Conservation (phyloP, 2,797 vertebrate species). For the Eurystomus glaucurus region DNA sequence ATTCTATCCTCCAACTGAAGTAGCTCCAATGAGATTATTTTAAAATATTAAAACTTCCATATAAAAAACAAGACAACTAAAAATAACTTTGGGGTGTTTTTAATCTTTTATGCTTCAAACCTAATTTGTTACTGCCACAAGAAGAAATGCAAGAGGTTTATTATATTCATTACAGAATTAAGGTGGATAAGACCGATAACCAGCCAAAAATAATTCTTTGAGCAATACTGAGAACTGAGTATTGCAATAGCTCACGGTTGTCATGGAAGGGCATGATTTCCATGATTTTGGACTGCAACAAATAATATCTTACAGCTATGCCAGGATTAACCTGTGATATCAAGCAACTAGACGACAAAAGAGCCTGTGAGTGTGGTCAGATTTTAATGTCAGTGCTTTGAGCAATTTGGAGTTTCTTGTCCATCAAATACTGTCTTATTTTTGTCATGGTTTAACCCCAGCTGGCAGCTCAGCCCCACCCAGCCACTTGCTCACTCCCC, state of each 20-base stretch:
- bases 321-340: neutral
- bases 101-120: conserved; percentile 30
- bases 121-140: neutral
- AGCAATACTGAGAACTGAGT: neutral
- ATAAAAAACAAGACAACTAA: neutral
- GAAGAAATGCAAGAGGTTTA: conserved; percentile 36
- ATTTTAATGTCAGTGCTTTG: neutral
- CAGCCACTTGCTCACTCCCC: neutral
- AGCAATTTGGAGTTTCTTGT: neutral
- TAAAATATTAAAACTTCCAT: neutral
- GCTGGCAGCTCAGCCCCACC: neutral
- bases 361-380: neutral
- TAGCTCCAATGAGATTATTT: neutral
- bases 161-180: conserved; percentile 32
- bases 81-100: neutral
- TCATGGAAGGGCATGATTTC: neutral
- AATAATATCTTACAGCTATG: neutral
- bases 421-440: neutral
- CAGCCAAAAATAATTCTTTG: conserved; percentile 26
- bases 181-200: conserved; percentile 35
- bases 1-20: neutral
- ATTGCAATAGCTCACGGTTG: neutral
- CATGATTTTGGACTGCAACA: neutral
- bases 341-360: neutral
- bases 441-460: neutral